Conservation (phyloP, 2,888 invertebrate genomes). For the Eupithecia inturbata region DNA sequence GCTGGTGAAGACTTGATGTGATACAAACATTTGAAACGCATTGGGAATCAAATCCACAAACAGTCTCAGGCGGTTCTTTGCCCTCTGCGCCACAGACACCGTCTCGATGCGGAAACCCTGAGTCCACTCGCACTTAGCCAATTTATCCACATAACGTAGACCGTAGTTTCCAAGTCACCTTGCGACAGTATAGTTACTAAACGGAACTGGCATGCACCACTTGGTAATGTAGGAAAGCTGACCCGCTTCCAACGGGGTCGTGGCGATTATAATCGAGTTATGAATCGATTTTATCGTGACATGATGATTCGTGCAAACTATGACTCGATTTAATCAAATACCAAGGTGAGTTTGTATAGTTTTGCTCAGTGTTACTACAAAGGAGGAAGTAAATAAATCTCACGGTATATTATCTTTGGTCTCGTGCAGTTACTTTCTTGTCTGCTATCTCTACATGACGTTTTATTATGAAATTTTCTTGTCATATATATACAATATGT, state of each 20-base stretch:
- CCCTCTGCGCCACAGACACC: neutral
- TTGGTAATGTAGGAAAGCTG: conserved; percentile 48
- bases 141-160: neutral
- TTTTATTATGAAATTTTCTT: neutral
- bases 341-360: neutral
- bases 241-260: conserved; percentile 45
- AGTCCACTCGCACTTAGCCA: neutral
- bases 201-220: conserved; percentile 50
- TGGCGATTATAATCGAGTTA: conserved; percentile 31
- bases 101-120: neutral
- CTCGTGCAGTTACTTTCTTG: neutral
- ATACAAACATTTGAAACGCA: neutral
- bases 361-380: neutral
- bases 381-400: neutral
- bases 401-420: neutral
- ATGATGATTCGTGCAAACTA: conserved; percentile 10
- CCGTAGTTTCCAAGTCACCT: conserved; percentile 22
- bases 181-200: conserved; percentile 38
- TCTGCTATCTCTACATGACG: neutral
- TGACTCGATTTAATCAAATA: conserved; percentile 24
- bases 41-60: no score
- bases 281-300: conserved; percentile 18
- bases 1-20: no score
- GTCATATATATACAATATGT: neutral
- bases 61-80: neutral